Evolutionary conservation across 2,113 vertebrate species (phyloP).

Genomic region (Centropus unirufus): DNA sequence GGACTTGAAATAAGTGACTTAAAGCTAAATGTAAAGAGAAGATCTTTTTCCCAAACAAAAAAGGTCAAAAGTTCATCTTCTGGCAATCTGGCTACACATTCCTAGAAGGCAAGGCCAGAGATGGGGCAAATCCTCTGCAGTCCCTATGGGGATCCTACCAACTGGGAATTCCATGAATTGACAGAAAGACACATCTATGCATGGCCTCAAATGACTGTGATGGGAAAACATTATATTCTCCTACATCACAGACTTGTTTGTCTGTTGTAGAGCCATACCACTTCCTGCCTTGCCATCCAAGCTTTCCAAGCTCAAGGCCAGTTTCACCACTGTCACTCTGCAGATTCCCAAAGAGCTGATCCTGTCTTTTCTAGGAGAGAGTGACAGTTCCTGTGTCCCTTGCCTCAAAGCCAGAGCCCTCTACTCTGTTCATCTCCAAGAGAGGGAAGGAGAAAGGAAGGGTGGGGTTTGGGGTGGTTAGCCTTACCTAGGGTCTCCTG

Average conservation of each 20-base stretch:
- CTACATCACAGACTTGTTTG: not conserved
- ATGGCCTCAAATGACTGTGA: not conserved
- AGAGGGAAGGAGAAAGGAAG: not conserved
- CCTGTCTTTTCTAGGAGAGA: rapidly evolving
- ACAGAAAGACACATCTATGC: not conserved
- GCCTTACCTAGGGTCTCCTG: conserved; percentile 82
- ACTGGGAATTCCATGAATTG: not conserved
- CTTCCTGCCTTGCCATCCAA: not conserved
- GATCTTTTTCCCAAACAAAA: not conserved
- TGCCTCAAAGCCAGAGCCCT: not conserved
- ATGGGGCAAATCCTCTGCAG: not conserved
- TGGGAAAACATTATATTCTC: not conserved
- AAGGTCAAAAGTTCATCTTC: conserved; percentile 46
- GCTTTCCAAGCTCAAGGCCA: not conserved
- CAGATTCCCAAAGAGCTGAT: not conserved
- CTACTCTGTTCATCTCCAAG: not conserved
- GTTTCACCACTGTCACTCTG: not conserved
- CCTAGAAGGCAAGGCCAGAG: conserved; percentile 44
- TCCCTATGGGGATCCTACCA: not conserved
- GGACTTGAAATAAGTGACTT: conserved; percentile 24
- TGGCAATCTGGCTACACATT: not conserved
- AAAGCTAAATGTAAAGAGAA: conserved; percentile 15
- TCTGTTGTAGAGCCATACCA: not conserved
- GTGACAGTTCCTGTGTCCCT: not conserved
- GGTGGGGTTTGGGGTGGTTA: not conserved